Percentiles rank a stretch among this genome's conserved stretches.
These are phyloP conservation scores for Stomatorhinus walkeri DNA, from an alignment of 2,797 vertebrate species.

Conservation along the genomic window DNA sequence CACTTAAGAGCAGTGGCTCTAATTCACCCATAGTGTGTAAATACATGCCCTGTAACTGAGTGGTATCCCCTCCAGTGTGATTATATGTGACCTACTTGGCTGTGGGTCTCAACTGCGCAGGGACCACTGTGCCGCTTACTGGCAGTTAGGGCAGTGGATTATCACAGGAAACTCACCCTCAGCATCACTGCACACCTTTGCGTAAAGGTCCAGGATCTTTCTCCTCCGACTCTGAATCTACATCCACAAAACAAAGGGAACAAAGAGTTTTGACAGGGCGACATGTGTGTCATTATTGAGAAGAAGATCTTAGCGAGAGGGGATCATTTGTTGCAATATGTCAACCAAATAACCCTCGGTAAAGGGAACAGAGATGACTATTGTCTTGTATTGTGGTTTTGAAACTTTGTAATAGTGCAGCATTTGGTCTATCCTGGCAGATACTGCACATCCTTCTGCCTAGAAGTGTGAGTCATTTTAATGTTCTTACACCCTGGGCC, in stretches of 20 bases:
- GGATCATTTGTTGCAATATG: not conserved
- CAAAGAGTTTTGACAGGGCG: not conserved
- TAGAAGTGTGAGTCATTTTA: not conserved
- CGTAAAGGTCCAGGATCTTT: constrained; percentile 90
- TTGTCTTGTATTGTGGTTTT: not conserved
- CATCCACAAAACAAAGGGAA: constrained; percentile 20
- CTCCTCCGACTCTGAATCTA: constrained; percentile 90
- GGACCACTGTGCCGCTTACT: not conserved
- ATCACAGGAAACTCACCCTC: constrained; percentile 70
- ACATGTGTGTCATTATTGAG: not conserved
- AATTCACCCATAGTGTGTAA: not conserved
- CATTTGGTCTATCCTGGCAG: not conserved
- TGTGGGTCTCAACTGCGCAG: not conserved
- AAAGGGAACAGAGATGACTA: not conserved
- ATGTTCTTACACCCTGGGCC: not conserved
- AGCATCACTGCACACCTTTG: constrained; percentile 81
- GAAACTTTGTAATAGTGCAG: not conserved
- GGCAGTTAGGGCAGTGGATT: not conserved
- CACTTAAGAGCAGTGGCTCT: not conserved
- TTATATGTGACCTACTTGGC: not conserved
- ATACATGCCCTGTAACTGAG: not conserved
- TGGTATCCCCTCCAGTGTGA: not conserved
- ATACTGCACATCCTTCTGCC: not conserved
- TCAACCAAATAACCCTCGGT: not conserved
- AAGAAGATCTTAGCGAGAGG: not conserved